phyloP scores from a whole-genome alignment of 2,888 invertebrate species.

The Megamerina dolium region DNA sequence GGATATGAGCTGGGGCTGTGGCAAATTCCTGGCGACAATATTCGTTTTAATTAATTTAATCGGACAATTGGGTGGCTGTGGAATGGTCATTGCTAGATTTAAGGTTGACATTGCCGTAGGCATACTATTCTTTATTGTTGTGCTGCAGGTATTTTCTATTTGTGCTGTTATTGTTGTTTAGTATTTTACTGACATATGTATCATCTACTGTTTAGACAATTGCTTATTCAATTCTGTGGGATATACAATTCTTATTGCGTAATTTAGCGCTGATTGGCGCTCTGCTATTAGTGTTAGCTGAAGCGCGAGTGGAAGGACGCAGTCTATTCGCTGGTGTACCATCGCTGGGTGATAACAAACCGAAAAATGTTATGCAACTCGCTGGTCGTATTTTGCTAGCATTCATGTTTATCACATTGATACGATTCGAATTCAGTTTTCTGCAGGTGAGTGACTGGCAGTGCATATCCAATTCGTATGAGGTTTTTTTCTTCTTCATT shows the following conservation, averaged over 20 bases:
- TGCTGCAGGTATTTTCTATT: slow-evolving; percentile 68
- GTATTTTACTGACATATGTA: slow-evolving; percentile 1
- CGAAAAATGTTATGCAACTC: slow-evolving; percentile 92
- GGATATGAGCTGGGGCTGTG: slow-evolving; percentile 96
- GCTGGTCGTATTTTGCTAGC: slow-evolving; percentile 92
- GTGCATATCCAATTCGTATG: background rate
- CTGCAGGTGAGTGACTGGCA: slow-evolving; percentile 65
- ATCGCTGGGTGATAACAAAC: slow-evolving; percentile 87
- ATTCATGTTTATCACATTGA: slow-evolving; percentile 97
- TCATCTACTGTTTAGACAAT: slow-evolving; percentile 60
- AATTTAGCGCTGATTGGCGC: slow-evolving; percentile 97
- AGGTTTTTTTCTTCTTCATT: too few relatives aligned
- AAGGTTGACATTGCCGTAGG: slow-evolving; percentile 90
- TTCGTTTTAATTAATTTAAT: slow-evolving; percentile 94
- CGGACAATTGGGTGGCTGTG: slow-evolving; percentile 93
- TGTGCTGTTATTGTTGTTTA: slow-evolving; percentile 70
- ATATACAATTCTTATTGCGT: slow-evolving; percentile 90
- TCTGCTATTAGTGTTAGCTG: slow-evolving; percentile 92
- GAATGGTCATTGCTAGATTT: slow-evolving; percentile 89
- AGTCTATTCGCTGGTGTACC: slow-evolving; percentile 95
- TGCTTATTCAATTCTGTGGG: slow-evolving; percentile 97
- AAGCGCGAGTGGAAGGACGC: slow-evolving; percentile 86
- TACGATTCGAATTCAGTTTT: slow-evolving; percentile 88
- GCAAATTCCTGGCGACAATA: slow-evolving; percentile 83
- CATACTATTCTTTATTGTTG: slow-evolving; percentile 89